Conservation (phyloP, 2,113 vertebrate species). For the Bostrychus sinensis region DNA sequence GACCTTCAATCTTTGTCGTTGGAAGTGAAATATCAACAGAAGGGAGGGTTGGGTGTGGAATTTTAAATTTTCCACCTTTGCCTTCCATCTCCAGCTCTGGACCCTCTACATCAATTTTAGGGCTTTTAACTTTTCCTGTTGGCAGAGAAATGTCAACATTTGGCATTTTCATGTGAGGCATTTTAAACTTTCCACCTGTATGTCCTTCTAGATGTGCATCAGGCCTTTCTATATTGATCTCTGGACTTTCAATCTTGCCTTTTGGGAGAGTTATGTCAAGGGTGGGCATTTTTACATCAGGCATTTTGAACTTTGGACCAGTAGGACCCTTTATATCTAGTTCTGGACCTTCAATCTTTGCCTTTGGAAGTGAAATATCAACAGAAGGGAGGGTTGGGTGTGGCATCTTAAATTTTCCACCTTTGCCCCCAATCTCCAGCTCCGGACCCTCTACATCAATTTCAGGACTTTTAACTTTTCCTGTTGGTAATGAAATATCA, state of each 20-base stretch:
- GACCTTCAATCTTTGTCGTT: conserved; percentile 39
- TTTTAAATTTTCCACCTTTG: conserved; percentile 13
- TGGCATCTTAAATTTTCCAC: too few relatives aligned
- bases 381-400: conserved; percentile 36
- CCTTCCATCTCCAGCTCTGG: conserved; percentile 46
- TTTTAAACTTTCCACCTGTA: conserved; percentile 52
- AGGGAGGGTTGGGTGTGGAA: conserved; percentile 26
- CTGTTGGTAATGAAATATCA: conserved; percentile 48
- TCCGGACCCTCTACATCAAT: conserved; percentile 60
- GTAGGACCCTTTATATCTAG: background rate
- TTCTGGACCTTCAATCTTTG: conserved; percentile 3
- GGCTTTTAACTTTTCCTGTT: conserved; percentile 49
- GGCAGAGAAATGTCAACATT: conserved; percentile 27
- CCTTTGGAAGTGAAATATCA: conserved; percentile 36
- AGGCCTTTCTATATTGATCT: conserved; percentile 32
- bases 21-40: conserved; percentile 40
- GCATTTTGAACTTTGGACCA: conserved; percentile 25
- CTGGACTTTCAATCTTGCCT: conserved; percentile 32
- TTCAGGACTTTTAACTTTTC: conserved; percentile 23
- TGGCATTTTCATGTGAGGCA: conserved; percentile 59
- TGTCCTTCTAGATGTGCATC: too few relatives aligned
- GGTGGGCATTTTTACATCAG: conserved; percentile 47
- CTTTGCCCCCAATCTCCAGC: conserved; percentile 33
- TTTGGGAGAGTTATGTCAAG: conserved; percentile 59
- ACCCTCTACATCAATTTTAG: too few relatives aligned